These are phyloP conservation scores for Alloscopus bannaensis DNA, from an alignment of 2,888 invertebrate species.

Conservation along the genomic window DNA sequence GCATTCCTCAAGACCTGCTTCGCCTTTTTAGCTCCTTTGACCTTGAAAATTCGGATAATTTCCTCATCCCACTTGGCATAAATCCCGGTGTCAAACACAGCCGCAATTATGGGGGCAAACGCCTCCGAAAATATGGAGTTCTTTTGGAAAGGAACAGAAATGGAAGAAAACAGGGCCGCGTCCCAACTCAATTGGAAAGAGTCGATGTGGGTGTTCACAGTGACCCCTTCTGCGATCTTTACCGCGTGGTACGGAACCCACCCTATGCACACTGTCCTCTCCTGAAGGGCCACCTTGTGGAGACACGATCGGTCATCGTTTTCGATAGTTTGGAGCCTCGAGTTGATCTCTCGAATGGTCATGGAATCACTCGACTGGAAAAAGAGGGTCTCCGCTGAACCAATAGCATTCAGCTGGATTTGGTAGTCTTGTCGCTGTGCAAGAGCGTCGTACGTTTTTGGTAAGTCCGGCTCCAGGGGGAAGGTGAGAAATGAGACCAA, in stretches of 20 bases:
- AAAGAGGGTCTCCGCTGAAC: conserved; percentile 9
- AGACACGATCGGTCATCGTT: background rate
- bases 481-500: conserved; percentile 41
- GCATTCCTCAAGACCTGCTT: background rate
- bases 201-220: conserved; percentile 1
- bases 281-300: conserved; percentile 5
- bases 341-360: background rate
- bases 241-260: conserved; percentile 13
- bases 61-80: conserved; percentile 24
- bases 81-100: conserved; percentile 17
- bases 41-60: conserved; percentile 10
- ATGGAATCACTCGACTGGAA: conserved; percentile 19
- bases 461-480: background rate
- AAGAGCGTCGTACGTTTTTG: conserved; percentile 20
- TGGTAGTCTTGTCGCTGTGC: conserved; percentile 14
- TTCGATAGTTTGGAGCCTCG: background rate
- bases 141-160: conserved; percentile 33
- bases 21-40: conserved; percentile 1
- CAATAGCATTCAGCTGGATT: conserved; percentile 7
- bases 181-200: conserved; percentile 5
- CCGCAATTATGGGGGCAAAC: conserved; percentile 17
- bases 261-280: conserved; percentile 41
- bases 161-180: conserved; percentile 20
- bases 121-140: conserved; percentile 31
- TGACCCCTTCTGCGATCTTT: background rate